phyloP scores from a whole-genome alignment of 2,113 vertebrate genomes.

The Ophiodon elongatus region DNA sequence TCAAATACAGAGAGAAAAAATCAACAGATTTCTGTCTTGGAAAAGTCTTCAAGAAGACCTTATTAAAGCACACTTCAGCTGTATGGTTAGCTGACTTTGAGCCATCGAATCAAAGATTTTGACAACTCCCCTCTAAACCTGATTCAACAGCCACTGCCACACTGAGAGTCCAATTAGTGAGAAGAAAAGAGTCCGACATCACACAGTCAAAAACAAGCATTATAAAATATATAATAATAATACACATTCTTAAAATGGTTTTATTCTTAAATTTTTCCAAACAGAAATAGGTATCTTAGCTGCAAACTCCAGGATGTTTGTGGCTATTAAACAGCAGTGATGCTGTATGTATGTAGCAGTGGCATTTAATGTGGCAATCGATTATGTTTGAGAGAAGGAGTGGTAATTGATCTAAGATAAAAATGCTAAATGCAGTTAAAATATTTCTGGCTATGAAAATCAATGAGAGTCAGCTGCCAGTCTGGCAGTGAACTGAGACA shows the following conservation, averaged over 20 bases:
- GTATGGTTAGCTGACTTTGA: slow-evolving; percentile 74
- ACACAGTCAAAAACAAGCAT: slow-evolving; percentile 13
- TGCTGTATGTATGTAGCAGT: background rate
- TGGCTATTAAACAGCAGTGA: background rate
- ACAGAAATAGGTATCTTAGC: background rate
- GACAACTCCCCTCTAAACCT: slow-evolving; percentile 68
- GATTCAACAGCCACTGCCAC: slow-evolving; percentile 45
- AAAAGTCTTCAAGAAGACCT: slow-evolving; percentile 63
- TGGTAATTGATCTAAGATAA: slow-evolving; percentile 10
- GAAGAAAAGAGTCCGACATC: slow-evolving; percentile 19
- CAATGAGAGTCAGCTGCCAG: slow-evolving; percentile 4
- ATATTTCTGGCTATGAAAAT: slow-evolving; percentile 13
- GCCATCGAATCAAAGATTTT: slow-evolving; percentile 72
- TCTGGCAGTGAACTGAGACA: slow-evolving; percentile 2
- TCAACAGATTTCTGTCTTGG: slow-evolving; percentile 14
- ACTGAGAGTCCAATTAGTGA: slow-evolving; percentile 71
- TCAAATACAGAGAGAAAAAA: slow-evolving; percentile 11
- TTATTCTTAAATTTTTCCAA: background rate
- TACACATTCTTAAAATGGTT: background rate
- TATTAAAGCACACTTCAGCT: slow-evolving; percentile 74
- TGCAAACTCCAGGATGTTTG: background rate
- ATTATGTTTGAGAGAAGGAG: background rate
- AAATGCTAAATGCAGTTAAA: slow-evolving; percentile 26
- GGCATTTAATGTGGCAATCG: background rate
- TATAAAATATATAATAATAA: background rate